Evolutionary conservation across 2,113 vertebrate species (phyloP).

Genomic region (Osmerus eperlanus): DNA sequence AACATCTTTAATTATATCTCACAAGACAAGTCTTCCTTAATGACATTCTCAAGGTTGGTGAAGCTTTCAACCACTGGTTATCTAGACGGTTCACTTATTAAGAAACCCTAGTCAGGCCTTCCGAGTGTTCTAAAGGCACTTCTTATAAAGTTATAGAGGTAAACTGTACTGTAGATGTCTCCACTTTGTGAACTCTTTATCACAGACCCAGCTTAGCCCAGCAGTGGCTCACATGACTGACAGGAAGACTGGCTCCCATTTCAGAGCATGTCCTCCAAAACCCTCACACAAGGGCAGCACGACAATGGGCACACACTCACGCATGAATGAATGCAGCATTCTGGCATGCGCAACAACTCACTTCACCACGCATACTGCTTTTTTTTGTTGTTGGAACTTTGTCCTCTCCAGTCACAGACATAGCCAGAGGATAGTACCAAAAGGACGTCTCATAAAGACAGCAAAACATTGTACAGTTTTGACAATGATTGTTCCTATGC

Average conservation of each 20-base stretch:
- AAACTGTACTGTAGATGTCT: background rate
- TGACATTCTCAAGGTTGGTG: too few relatives aligned
- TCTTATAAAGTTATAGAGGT: too few relatives aligned
- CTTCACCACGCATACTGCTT: background rate
- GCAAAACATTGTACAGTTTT: too few relatives aligned
- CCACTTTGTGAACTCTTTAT: conserved; percentile 22
- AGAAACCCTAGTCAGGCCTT: too few relatives aligned
- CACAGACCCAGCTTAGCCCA: background rate
- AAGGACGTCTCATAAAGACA: too few relatives aligned
- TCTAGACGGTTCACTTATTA: too few relatives aligned
- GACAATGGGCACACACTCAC: conserved; percentile 23
- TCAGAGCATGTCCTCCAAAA: conserved; percentile 39
- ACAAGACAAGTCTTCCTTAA: too few relatives aligned
- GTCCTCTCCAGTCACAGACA: background rate
- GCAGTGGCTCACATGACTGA: conserved; percentile 30
- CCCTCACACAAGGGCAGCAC: conserved; percentile 6
- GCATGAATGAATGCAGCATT: conserved; percentile 9
- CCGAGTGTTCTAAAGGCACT: too few relatives aligned
- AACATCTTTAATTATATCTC: too few relatives aligned
- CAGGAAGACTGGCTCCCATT: conserved; percentile 30
- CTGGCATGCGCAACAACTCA: conserved; percentile 9
- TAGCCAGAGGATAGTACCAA: too few relatives aligned
- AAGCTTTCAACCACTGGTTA: too few relatives aligned
- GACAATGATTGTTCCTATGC: too few relatives aligned
- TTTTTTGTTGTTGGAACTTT: background rate